Evolutionary conservation across 1,140 invertebrate species (phyloP).

Genomic region (Leucophenga varia): DNA sequence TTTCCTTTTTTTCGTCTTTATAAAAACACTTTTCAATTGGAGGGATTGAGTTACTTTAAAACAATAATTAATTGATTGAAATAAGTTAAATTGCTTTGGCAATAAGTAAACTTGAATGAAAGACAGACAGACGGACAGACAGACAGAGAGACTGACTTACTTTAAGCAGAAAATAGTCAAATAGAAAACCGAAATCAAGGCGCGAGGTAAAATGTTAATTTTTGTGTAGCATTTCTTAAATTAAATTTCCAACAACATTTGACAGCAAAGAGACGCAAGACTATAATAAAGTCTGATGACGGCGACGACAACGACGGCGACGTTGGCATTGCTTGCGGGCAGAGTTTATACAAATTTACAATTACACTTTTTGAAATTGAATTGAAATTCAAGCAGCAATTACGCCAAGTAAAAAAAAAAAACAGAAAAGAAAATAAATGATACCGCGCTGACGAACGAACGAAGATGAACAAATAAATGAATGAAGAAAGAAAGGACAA

Average conservation of each 20-base stretch:
- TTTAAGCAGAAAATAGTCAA: too few species aligned
- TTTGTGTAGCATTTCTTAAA: too few species aligned
- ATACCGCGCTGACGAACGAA: conserved; percentile 12
- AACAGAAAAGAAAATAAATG: conserved; percentile 25
- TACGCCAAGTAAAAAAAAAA: conserved; percentile 24
- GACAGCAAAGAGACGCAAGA: neutral
- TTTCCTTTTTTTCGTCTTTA: too few species aligned
- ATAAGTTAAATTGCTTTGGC: conserved; percentile 29
- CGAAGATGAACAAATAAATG: conserved; percentile 8
- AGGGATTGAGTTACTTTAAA: conserved; percentile 47
- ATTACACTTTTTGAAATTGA: conserved; percentile 27
- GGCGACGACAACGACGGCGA: conserved; percentile 17
- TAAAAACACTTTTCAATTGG: conserved; percentile 21
- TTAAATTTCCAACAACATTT: conserved; percentile 19
- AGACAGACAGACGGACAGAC: too few species aligned
- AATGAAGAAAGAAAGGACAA: conserved; percentile 27
- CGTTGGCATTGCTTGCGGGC: conserved; percentile 14
- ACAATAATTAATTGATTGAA: conserved; percentile 54
- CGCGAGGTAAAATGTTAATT: conserved; percentile 40
- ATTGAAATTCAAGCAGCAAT: conserved; percentile 54
- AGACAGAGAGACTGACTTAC: too few species aligned
- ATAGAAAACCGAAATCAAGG: too few species aligned
- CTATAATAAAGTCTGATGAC: neutral
- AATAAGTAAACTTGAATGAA: conserved; percentile 1
- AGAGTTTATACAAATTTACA: conserved; percentile 10